phyloP scores from a whole-genome alignment of 1,140 invertebrate species.

The Neoseiulus cucumeris region DNA sequence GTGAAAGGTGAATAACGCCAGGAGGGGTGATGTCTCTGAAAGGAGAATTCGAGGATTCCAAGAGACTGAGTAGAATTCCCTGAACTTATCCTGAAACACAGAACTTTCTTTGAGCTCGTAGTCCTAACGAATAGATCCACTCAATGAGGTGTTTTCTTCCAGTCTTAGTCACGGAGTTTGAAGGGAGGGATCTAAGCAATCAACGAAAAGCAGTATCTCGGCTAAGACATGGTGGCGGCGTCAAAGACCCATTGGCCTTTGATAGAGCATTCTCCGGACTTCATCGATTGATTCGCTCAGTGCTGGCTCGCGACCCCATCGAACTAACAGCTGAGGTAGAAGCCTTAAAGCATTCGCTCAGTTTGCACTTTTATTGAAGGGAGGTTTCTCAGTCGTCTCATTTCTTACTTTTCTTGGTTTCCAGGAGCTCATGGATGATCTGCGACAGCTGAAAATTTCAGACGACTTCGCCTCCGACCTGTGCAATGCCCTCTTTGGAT shows the following conservation, averaged over 20 bases:
- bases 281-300: background rate
- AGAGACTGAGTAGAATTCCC: too few relatives aligned
- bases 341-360: too few relatives aligned
- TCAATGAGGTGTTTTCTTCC: background rate
- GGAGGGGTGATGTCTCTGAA: too few relatives aligned
- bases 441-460: background rate
- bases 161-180: background rate
- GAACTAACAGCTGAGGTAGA: background rate
- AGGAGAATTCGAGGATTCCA: background rate
- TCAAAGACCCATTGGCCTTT: background rate
- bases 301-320: background rate
- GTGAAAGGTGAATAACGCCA: background rate
- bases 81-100: too few relatives aligned
- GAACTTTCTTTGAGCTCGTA: background rate
- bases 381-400: too few relatives aligned
- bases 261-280: background rate
- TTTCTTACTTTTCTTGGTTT: too few relatives aligned
- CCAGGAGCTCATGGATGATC: conserved; percentile 1
- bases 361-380: too few relatives aligned
- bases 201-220: background rate
- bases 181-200: background rate
- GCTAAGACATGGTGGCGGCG: background rate
- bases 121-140: background rate
- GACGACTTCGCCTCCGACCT: background rate
- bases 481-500: background rate